Evolutionary conservation across 2,113 vertebrate species (phyloP).

Genomic region (Vulpes lagopus): DNA sequence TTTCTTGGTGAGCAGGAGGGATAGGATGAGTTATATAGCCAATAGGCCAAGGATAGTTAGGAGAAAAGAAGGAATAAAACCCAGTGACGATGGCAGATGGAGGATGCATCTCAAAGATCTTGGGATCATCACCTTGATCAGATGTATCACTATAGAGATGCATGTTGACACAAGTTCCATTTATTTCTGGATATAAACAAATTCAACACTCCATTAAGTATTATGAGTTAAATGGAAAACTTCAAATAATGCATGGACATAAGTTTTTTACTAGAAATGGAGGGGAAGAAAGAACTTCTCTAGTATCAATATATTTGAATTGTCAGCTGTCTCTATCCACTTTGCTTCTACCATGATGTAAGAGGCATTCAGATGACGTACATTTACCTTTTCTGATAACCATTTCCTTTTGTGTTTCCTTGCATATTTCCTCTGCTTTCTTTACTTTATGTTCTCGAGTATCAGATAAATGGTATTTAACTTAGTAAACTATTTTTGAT

Average conservation of each 20-base stretch:
- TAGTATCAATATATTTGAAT: not conserved
- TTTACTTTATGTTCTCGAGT: not conserved
- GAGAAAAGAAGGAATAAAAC: not conserved
- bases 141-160: rapidly evolving
- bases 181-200: not conserved
- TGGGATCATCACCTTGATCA: not conserved
- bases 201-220: not conserved
- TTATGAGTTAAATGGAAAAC: not conserved
- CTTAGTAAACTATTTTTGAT: not conserved
- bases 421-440: not conserved
- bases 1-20: not conserved
- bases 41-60: not conserved
- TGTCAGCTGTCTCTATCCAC: not conserved
- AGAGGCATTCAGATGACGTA: not conserved
- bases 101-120: not conserved
- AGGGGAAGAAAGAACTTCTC: not conserved
- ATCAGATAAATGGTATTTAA: not conserved
- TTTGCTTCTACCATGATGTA: not conserved
- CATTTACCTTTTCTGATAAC: not conserved
- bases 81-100: not conserved
- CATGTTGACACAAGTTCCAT: rapidly evolving
- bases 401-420: not conserved
- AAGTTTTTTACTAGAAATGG: not conserved
- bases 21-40: not conserved
- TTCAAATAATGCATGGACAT: not conserved